Percentiles rank a stretch among this genome's conserved stretches.
These are phyloP conservation scores for Lobophora halterata DNA, from an alignment of 2,888 invertebrate species.

Conservation along the genomic window DNA sequence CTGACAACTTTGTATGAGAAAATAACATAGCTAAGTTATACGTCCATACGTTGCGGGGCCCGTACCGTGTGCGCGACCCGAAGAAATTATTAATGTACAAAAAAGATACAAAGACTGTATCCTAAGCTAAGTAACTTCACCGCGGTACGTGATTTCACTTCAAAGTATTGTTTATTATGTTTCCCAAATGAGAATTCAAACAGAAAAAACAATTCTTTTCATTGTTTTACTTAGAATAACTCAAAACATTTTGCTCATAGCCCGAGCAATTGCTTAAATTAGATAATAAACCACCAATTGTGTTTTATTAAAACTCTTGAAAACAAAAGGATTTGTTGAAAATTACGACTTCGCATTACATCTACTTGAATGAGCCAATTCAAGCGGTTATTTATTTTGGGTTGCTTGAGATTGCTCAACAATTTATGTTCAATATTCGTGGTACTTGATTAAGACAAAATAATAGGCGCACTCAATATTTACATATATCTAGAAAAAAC, in stretches of 20 bases:
- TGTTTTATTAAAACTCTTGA: conserved; percentile 40
- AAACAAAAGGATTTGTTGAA: conserved; percentile 38
- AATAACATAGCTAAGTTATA: conserved; percentile 61
- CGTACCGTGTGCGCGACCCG: conserved; percentile 54
- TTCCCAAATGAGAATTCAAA: conserved; percentile 53
- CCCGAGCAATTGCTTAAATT: conserved; percentile 44
- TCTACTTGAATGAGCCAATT: conserved; percentile 13
- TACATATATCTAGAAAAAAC: too few relatives aligned
- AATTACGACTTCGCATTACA: conserved; percentile 24
- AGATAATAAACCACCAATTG: conserved; percentile 46
- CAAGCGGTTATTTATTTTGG: background rate
- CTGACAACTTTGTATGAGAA: conserved; percentile 63
- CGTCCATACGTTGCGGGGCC: conserved; percentile 52
- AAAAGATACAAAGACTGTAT: conserved; percentile 62
- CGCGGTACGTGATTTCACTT: conserved; percentile 63
- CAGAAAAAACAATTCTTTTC: conserved; percentile 51
- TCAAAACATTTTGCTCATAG: conserved; percentile 42
- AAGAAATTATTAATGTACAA: conserved; percentile 68
- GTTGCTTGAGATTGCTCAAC: background rate
- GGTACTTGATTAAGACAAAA: too few relatives aligned
- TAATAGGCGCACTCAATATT: too few relatives aligned
- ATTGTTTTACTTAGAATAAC: conserved; percentile 44
- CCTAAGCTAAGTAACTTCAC: conserved; percentile 60
- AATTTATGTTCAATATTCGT: too few relatives aligned
- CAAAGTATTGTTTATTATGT: conserved; percentile 58